Evolutionary conservation across 2,113 vertebrate genomes (phyloP).

Genomic region (Hylia prasina): DNA sequence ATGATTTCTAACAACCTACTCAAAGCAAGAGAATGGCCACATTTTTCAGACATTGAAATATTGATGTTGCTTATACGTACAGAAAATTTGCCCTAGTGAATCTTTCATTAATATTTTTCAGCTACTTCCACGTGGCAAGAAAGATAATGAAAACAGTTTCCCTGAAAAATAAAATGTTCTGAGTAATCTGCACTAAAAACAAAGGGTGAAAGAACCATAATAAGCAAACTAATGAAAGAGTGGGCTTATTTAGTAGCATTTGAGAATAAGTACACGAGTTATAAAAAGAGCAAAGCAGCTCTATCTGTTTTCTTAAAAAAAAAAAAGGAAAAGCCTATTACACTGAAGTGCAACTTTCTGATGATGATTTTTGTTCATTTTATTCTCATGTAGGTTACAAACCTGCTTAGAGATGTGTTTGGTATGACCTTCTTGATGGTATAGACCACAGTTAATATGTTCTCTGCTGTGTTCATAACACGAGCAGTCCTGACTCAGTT

Average conservation of each 20-base stretch:
- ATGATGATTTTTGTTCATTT: not conserved
- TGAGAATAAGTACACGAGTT: not conserved
- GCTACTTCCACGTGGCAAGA: slow-evolving; percentile 37
- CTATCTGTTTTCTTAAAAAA: not conserved
- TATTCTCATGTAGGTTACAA: not conserved
- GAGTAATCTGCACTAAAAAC: slow-evolving; percentile 1
- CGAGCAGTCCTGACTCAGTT: not conserved
- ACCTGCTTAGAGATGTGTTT: not conserved
- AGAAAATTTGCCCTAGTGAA: slow-evolving; percentile 81
- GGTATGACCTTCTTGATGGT: not conserved
- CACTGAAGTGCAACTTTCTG: not conserved
- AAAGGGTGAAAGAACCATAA: not conserved
- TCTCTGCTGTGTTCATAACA: not conserved
- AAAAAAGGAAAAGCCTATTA: not conserved
- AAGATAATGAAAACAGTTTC: slow-evolving; percentile 36
- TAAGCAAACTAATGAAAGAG: slow-evolving; percentile 3
- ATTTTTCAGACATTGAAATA: slow-evolving; percentile 78
- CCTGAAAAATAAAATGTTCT: slow-evolving; percentile 38
- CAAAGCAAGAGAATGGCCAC: slow-evolving; percentile 21
- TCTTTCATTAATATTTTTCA: slow-evolving; percentile 83
- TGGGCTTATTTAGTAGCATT: not conserved
- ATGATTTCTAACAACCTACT: slow-evolving; percentile 50
- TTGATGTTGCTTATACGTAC: slow-evolving; percentile 78
- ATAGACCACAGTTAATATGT: not conserved
- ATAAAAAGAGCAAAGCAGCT: not conserved